phyloP scores from a whole-genome alignment of 35 echinoderm and acorn worm species.

The Strongylocentrotus purpuratus region DNA sequence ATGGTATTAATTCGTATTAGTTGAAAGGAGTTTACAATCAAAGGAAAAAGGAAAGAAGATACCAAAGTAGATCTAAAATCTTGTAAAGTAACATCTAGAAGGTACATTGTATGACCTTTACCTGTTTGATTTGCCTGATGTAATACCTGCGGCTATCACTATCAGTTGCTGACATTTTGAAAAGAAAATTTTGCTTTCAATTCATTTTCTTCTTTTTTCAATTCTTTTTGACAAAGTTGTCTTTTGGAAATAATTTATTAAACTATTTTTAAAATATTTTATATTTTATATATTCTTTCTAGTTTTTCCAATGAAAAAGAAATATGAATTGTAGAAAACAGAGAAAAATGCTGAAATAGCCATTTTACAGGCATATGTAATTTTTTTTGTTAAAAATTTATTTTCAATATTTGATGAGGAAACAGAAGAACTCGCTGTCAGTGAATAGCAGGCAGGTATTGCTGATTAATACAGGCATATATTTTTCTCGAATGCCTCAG shows the following conservation, averaged over 20 bases:
- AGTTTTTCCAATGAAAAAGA: not conserved
- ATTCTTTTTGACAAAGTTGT: not conserved
- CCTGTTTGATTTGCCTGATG: constrained; percentile 49
- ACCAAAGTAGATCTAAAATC: constrained; percentile 44
- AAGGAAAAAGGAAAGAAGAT: not conserved
- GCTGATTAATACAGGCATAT: not conserved
- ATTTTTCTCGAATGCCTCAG: constrained; percentile 26
- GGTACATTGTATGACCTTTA: constrained; percentile 42
- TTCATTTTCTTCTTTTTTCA: not conserved
- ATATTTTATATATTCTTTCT: constrained; percentile 13
- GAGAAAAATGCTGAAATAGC: not conserved
- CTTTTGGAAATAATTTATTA: not conserved
- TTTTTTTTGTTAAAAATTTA: not conserved
- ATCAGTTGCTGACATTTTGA: not conserved
- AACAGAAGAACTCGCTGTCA: not conserved
- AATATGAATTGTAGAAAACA: not conserved
- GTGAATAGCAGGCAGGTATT: constrained; percentile 13
- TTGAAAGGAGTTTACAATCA: constrained; percentile 26
- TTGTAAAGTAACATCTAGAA: constrained; percentile 48
- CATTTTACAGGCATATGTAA: not conserved
- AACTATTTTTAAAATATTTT: not conserved
- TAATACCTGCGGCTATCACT: constrained; percentile 36
- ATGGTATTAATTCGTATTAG: constrained; percentile 47
- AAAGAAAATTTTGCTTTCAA: constrained; percentile 8
- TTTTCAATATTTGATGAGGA: not conserved